Evolutionary conservation across 1,140 invertebrate genomes (phyloP), one percentile per base, ranked within the genome.

Genomic region (Ceratina japonica): DNA sequence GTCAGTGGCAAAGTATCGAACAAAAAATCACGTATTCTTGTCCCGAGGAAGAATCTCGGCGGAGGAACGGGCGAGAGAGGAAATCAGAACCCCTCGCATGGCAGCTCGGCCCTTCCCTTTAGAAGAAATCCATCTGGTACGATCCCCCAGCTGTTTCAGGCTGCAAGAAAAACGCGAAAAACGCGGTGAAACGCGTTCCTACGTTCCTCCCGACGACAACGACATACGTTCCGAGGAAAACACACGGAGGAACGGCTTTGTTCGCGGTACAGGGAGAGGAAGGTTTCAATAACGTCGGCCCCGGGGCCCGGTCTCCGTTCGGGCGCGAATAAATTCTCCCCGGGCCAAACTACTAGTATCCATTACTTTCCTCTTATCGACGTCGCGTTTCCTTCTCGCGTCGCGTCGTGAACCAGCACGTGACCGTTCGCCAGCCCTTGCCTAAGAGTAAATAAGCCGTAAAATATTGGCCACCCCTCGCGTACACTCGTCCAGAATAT

Each of bases 401-500:
- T 54, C 52, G 15, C 20, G 37, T 65, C 51, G 71, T 54, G 73
- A 69, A 70, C 2, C 22, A 61, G 72, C 78, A 59, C 72, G 76
- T 79, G 76, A 68, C 63, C 77, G 72, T 68, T 64, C 52, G 18
- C 63, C 20, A 59, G 37, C 31, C 24, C 31, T 51, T 27, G 62
- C 20, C 63, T 73, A 85, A 82, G 78, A 79, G 72, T 85, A 86
- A 86, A 86, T 86, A 86, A 86, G 80, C 80, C 75, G 83, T 86
- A 65, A 86, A 86, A 86, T 86, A 86, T 86, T 73, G 75, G 37
- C 37, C 37, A 44, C 5, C 37, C 37, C 5, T 44, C 37, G 37
- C 10, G 37, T 44, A 44, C 37, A 44, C 37, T 44, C 37, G 37
- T 44, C 1, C 37, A 10, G 37, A 44, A 44, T 44, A 44, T 44